phyloP scores from a whole-genome alignment of 2,113 vertebrate species.

The Caranx ignobilis region DNA sequence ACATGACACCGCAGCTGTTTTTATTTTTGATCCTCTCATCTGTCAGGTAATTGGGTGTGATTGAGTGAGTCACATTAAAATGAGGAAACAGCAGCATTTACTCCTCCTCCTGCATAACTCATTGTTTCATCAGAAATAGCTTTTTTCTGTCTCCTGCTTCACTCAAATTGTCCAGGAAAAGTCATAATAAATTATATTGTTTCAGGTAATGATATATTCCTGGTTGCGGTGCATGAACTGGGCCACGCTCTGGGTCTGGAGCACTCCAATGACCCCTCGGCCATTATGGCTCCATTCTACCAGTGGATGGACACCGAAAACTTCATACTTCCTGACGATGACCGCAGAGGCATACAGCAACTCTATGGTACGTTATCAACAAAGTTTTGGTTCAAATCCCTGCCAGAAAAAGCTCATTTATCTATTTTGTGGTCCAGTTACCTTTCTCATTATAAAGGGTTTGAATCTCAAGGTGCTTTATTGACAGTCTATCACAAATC shows the following conservation, averaged over 20 bases:
- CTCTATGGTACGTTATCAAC: constrained; percentile 84
- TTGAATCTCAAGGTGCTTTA: neutral
- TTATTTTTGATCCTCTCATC: constrained; percentile 22
- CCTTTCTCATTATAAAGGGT: too few species aligned
- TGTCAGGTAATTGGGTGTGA: neutral
- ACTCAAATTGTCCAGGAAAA: neutral
- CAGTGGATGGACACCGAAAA: constrained; percentile 95
- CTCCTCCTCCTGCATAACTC: neutral
- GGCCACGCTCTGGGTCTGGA: constrained; percentile 93
- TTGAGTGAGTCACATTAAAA: constrained; percentile 55
- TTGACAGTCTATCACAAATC: neutral
- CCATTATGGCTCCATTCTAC: constrained; percentile 96
- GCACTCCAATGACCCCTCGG: constrained; percentile 91
- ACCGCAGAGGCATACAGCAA: constrained; percentile 90
- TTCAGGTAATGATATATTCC: constrained; percentile 91
- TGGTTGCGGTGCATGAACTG: constrained; percentile 92
- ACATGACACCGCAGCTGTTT: constrained; percentile 20
- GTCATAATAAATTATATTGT: neutral
- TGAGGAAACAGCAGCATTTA: constrained; percentile 10
- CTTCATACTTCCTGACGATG: constrained; percentile 90
- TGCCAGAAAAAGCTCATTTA: neutral
- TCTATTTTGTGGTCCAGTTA: too few species aligned
- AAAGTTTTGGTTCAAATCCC: neutral
- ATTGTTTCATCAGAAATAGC: neutral
- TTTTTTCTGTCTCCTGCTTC: neutral